Percentiles rank a stretch among this genome's conserved stretches.
phyloP scores from a whole-genome alignment of 2,113 vertebrate genomes.

The Elgaria multicarinata region DNA sequence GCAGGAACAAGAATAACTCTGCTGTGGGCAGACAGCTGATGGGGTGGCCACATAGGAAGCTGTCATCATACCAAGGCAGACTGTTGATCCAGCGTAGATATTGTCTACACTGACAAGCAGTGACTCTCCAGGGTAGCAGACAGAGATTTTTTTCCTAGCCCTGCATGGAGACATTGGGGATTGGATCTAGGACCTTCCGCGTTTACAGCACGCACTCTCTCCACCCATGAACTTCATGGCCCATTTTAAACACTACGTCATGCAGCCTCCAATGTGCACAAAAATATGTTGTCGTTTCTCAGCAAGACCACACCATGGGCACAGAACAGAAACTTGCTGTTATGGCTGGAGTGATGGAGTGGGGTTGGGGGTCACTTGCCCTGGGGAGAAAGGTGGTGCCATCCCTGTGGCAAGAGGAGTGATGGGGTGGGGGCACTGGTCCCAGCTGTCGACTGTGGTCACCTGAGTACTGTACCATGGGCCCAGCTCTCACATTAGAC shows the following conservation, averaged over 20 bases:
- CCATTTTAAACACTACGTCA: background rate
- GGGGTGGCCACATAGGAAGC: background rate
- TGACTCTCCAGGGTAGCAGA: background rate
- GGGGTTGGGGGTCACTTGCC: background rate
- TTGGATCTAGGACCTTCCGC: background rate
- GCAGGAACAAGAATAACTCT: conserved; percentile 43
- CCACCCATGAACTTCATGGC: background rate
- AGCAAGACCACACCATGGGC: background rate
- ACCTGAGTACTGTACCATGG: background rate
- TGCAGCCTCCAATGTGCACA: background rate
- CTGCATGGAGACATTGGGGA: background rate
- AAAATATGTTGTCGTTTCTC: background rate
- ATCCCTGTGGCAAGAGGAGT: background rate
- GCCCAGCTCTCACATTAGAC: too few relatives aligned
- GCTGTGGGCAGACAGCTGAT: background rate
- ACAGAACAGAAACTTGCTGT: too few relatives aligned
- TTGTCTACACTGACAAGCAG: background rate
- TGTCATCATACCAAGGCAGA: background rate
- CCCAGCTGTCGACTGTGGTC: background rate
- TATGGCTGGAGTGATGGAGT: background rate
- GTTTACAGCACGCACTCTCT: background rate
- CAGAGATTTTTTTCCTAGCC: background rate
- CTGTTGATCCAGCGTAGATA: background rate
- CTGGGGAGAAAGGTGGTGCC: background rate
- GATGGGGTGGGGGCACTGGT: background rate